These are phyloP conservation scores for Brachyhypopomus occidentalis DNA, from an alignment of 2,113 vertebrate species.

Conservation along the genomic window DNA sequence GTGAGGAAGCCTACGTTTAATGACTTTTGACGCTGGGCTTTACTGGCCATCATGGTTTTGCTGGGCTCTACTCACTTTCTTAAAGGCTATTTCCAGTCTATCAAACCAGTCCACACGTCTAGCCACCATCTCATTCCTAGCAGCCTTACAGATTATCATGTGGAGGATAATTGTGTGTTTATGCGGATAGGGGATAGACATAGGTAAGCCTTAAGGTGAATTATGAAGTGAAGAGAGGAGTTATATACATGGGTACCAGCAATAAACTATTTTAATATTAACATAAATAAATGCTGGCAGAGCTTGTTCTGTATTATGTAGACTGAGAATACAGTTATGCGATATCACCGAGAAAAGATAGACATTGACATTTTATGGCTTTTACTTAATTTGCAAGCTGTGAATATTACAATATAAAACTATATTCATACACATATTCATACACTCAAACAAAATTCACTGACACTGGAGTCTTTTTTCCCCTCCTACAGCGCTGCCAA, in stretches of 20 bases:
- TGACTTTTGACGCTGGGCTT: background rate
- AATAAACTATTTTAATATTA: slow-evolving; percentile 17
- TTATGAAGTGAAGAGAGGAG: background rate
- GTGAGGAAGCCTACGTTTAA: slow-evolving; percentile 14
- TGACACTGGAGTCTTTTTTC: background rate
- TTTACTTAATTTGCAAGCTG: slow-evolving; percentile 2
- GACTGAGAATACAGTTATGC: background rate
- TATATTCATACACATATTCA: slow-evolving; percentile 3
- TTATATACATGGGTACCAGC: slow-evolving; percentile 1
- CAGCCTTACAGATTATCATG: slow-evolving; percentile 20
- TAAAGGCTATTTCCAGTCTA: slow-evolving; percentile 51
- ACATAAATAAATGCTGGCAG: background rate
- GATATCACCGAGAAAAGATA: background rate
- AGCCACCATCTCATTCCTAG: background rate
- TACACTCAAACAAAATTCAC: background rate
- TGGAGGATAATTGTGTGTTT: slow-evolving; percentile 30
- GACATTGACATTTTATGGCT: slow-evolving; percentile 9
- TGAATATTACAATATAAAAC: slow-evolving; percentile 1
- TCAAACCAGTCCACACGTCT: slow-evolving; percentile 12
- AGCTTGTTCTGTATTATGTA: background rate
- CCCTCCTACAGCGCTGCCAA: background rate
- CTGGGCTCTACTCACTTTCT: slow-evolving; percentile 43
- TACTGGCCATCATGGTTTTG: background rate
- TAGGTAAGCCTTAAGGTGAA: background rate
- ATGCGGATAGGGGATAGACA: slow-evolving; percentile 8